phyloP scores from a whole-genome alignment of 2,113 vertebrate species.

The Rissa tridactyla region DNA sequence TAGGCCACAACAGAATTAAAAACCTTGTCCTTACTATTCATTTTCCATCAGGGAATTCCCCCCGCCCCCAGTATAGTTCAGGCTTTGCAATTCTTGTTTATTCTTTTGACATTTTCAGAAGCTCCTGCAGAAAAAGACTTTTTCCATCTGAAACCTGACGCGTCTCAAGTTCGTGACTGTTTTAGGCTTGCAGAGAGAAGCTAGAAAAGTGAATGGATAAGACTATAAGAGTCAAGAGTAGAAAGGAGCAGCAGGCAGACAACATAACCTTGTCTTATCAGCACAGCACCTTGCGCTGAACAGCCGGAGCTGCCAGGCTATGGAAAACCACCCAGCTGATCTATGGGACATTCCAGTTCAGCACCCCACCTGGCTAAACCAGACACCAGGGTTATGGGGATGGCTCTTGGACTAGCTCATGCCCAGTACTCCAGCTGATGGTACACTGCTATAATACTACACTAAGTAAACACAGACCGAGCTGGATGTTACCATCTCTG shows the following conservation, averaged over 20 bases:
- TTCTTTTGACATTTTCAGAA: background rate
- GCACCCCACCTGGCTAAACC: background rate
- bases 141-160: background rate
- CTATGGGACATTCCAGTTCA: background rate
- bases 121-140: background rate
- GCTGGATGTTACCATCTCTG: background rate
- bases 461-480: background rate
- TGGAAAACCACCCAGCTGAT: background rate
- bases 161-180: background rate
- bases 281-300: background rate
- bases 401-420: background rate
- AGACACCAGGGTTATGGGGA: background rate
- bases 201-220: background rate
- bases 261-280: background rate
- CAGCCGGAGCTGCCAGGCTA: background rate
- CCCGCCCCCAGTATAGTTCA: accelerated
- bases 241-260: background rate
- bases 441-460: background rate
- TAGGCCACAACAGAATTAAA: background rate
- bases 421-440: background rate
- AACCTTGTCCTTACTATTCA: background rate
- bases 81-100: background rate
- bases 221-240: background rate
- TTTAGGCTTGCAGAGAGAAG: background rate
- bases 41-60: background rate